Evolutionary conservation across 2,797 vertebrate genomes (phyloP).

Genomic region (Sebastes vulpes): DNA sequence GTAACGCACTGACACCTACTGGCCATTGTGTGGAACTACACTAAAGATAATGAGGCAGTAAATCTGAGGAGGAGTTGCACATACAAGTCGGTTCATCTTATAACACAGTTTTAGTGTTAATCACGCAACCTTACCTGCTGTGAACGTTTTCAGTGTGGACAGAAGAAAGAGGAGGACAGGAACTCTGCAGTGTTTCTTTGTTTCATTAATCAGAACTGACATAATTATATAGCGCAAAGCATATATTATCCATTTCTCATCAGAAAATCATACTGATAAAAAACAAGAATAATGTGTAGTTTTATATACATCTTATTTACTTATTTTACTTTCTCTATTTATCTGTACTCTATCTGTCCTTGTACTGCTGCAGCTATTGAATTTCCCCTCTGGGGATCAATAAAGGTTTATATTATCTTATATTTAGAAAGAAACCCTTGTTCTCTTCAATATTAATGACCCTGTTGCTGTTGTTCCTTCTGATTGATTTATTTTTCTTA

Average conservation of each 20-base stretch:
- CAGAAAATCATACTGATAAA: no score
- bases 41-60: neutral
- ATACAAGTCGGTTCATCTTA: neutral
- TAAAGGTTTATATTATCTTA: neutral
- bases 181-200: neutral
- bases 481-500: neutral
- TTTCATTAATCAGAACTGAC: neutral
- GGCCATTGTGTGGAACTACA: slow-evolving; percentile 21
- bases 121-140: neutral
- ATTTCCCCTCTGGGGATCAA: neutral
- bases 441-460: neutral
- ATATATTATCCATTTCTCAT: neutral
- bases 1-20: slow-evolving; percentile 85
- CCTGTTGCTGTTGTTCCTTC: neutral
- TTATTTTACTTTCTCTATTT: no score
- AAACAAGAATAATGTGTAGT: no score
- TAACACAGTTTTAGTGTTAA: neutral
- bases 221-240: neutral
- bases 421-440: neutral
- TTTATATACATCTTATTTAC: no score
- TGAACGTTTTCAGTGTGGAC: neutral
- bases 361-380: neutral
- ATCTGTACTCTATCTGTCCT: neutral
- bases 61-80: neutral
- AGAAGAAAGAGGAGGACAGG: neutral